phyloP scores from a whole-genome alignment of 2,888 invertebrate genomes.

The Tipula lateralis region DNA sequence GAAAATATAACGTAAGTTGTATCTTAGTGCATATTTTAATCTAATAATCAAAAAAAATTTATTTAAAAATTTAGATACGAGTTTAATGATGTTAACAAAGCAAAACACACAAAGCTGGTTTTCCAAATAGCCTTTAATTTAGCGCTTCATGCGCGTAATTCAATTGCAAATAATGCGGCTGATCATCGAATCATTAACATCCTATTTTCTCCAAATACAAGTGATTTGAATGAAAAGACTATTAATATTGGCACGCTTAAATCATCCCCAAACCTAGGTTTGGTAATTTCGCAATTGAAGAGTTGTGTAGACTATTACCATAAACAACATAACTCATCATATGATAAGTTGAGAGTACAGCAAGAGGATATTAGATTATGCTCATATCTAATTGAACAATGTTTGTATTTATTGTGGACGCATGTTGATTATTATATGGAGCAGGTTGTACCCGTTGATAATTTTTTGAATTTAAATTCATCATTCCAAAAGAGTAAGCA shows the following conservation, averaged over 20 bases:
- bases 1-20: constrained; percentile 38
- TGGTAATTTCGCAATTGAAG: constrained; percentile 55
- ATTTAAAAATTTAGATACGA: constrained; percentile 32
- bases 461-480: constrained; percentile 40
- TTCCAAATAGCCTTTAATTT: constrained; percentile 67
- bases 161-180: constrained; percentile 55
- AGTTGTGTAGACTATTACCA: constrained; percentile 55
- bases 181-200: constrained; percentile 53
- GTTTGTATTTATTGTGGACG: constrained; percentile 71
- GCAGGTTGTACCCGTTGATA: constrained; percentile 52
- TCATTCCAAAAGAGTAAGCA: constrained; percentile 33
- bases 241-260: constrained; percentile 40
- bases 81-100: constrained; percentile 41
- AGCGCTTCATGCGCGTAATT: constrained; percentile 64
- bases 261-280: constrained; percentile 51
- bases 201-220: constrained; percentile 53
- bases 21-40: constrained; percentile 31
- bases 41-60: constrained; percentile 29
- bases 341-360: neutral
- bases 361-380: constrained; percentile 56
- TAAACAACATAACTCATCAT: constrained; percentile 38
- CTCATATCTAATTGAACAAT: constrained; percentile 64
- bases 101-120: constrained; percentile 49
- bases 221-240: constrained; percentile 40
- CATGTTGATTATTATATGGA: constrained; percentile 69